These are phyloP conservation scores for Drosophila colorata DNA, from an alignment of 2,888 invertebrate genomes.

Conservation along the genomic window DNA sequence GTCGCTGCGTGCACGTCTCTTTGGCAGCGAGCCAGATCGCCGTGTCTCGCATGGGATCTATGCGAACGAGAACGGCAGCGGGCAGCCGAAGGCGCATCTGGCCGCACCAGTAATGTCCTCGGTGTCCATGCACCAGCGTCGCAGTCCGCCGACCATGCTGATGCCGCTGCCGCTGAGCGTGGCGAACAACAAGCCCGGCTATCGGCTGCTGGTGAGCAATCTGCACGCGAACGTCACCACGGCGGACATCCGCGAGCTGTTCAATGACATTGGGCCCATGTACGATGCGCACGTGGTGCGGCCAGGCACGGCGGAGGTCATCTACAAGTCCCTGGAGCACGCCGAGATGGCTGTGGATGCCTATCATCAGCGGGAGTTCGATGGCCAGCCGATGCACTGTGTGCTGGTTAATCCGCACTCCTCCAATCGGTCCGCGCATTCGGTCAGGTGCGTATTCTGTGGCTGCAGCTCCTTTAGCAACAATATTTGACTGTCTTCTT, in stretches of 20 bases:
- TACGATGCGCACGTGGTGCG: conserved; percentile 93
- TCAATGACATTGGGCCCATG: conserved; percentile 96
- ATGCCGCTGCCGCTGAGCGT: conserved; percentile 47
- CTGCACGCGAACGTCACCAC: conserved; percentile 94
- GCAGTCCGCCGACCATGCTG: conserved; percentile 35
- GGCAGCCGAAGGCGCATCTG: conserved; percentile 11
- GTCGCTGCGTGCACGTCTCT: conserved; percentile 83
- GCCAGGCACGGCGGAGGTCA: conserved; percentile 96
- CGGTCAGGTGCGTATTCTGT: conserved; percentile 74
- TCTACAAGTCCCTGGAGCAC: conserved; percentile 93
- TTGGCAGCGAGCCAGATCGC: conserved; percentile 82
- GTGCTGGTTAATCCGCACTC: conserved; percentile 92
- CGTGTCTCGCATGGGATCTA: conserved; percentile 84
- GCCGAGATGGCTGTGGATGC: conserved; percentile 96
- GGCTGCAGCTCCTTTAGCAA: too few species aligned
- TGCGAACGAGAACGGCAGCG: conserved; percentile 76
- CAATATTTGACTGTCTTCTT: background rate
- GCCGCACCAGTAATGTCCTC: background rate
- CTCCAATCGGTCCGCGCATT: conserved; percentile 87
- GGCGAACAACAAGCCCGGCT: conserved; percentile 86
- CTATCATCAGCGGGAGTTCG: conserved; percentile 96
- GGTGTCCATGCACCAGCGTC: conserved; percentile 27
- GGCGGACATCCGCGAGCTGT: conserved; percentile 96
- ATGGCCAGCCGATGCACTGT: conserved; percentile 97
- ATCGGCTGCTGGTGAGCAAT: conserved; percentile 95